phyloP scores from a whole-genome alignment of 2,888 invertebrate genomes.

The Ectemnius continuus region DNA sequence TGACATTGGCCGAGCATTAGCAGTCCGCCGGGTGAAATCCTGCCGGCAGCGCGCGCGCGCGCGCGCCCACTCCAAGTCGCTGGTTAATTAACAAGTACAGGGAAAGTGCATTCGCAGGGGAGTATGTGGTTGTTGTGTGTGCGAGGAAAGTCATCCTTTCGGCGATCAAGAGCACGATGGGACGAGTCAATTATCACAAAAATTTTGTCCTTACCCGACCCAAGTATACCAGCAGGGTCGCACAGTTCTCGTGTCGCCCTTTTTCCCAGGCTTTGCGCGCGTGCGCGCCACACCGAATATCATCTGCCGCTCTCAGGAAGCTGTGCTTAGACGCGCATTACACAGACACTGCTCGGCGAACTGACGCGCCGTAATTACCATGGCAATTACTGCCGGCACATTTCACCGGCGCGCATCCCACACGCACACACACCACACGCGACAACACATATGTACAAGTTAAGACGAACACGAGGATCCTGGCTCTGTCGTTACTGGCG shows the following conservation, averaged over 20 bases:
- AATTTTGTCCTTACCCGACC: constrained; percentile 1
- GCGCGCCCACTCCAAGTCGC: background rate
- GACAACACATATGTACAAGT: too few species aligned
- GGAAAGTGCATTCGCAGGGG: background rate
- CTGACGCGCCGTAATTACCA: constrained; percentile 61
- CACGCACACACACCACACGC: too few species aligned
- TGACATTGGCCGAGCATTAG: background rate
- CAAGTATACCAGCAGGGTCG: constrained; percentile 19
- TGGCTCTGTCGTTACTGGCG: too few species aligned
- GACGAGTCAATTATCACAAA: constrained; percentile 2
- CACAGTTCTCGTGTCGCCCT: background rate
- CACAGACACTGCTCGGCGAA: constrained; percentile 51
- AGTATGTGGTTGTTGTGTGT: background rate
- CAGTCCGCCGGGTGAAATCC: background rate
- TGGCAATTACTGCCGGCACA: constrained; percentile 64
- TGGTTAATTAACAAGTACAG: constrained; percentile 5
- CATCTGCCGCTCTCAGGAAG: constrained; percentile 37
- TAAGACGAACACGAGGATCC: too few species aligned
- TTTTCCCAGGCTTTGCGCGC: background rate
- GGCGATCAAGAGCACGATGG: background rate
- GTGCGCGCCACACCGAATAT: too few species aligned
- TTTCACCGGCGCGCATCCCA: constrained; percentile 45
- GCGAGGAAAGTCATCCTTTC: too few species aligned
- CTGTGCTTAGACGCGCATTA: constrained; percentile 56
- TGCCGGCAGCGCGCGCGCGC: background rate